Conservation (phyloP, 2,113 vertebrate genomes). For the Lipophrys pholis region DNA sequence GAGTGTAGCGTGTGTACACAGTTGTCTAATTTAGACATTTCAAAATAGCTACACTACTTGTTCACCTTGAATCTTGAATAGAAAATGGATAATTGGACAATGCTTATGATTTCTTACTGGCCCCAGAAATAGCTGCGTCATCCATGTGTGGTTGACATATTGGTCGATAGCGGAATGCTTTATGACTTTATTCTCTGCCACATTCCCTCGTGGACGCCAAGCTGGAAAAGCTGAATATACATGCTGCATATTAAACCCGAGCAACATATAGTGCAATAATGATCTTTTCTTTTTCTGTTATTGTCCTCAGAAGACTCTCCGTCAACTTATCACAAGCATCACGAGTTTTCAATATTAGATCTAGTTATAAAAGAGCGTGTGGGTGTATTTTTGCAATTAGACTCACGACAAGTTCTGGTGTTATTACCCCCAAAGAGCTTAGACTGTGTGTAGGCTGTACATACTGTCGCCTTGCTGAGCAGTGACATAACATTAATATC, state of each 20-base stretch:
- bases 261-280: neutral
- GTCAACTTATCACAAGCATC: conserved; percentile 16
- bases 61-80: conserved; percentile 1
- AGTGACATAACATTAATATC: neutral
- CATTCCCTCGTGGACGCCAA: neutral
- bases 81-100: neutral
- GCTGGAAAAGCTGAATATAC: conserved; percentile 1
- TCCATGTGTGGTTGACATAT: neutral
- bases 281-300: neutral
- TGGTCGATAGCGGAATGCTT: conserved; percentile 21
- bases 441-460: conserved; percentile 22
- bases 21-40: neutral
- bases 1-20: neutral
- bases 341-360: conserved; percentile 9
- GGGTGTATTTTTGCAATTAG: conserved; percentile 33
- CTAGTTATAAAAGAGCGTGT: conserved; percentile 28
- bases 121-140: conserved; percentile 13
- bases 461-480: conserved; percentile 6
- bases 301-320: neutral
- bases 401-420: conserved; percentile 12
- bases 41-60: neutral
- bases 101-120: conserved; percentile 2
- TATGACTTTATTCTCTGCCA: neutral
- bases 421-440: conserved; percentile 5
- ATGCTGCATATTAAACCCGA: too few species aligned